Conservation (phyloP, 2,797 vertebrate genomes). For the Rachycentron canadum region DNA sequence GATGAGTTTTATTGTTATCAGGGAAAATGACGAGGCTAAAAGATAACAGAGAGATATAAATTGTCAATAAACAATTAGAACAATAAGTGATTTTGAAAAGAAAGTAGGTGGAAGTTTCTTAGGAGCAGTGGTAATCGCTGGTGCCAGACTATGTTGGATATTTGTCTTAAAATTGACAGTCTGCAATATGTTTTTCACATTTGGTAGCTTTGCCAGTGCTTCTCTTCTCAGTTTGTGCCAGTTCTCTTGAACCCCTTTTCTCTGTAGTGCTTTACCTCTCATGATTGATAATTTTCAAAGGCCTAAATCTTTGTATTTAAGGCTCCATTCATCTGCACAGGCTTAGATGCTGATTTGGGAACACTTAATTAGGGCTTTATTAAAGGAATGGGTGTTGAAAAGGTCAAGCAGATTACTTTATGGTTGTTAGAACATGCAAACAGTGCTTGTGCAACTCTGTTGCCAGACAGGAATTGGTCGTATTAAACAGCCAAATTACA, state of each 20-base stretch:
- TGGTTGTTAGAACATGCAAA: neutral
- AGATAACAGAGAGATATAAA: neutral
- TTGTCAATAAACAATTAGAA: neutral
- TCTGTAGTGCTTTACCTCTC: neutral
- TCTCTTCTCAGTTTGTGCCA: neutral
- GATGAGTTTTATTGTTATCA: neutral
- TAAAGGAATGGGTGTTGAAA: neutral
- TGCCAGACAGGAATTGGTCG: neutral
- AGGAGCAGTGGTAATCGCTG: neutral
- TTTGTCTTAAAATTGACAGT: neutral
- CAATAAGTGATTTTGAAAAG: neutral
- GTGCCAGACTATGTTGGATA: neutral
- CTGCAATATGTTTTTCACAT: neutral
- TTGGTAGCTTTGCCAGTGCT: neutral
- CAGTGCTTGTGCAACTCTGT: neutral
- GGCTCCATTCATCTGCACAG: neutral
- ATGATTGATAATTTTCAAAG: conserved; percentile 7
- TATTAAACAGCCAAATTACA: neutral
- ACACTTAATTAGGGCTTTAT: conserved; percentile 1
- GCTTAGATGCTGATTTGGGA: conserved; percentile 7
- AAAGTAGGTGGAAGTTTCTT: neutral
- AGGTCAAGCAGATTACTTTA: neutral
- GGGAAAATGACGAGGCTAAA: neutral
- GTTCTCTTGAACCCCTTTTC: neutral
- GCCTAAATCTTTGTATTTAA: neutral